These are phyloP conservation scores for Umimayanthus kanabou DNA, from an alignment of 92 coral and sea anemone species.

Conservation along the genomic window DNA sequence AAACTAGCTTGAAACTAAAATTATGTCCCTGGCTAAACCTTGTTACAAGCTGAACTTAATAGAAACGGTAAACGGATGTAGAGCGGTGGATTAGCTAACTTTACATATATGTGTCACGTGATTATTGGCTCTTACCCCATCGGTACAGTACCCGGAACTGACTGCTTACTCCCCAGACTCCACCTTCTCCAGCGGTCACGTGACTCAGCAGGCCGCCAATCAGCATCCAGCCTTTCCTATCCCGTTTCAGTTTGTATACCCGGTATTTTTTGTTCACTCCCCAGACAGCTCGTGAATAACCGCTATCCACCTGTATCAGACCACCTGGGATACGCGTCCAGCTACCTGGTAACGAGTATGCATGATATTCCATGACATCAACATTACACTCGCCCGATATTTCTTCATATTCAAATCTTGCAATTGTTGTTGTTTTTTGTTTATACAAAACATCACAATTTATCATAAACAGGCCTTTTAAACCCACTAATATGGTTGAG, in stretches of 20 bases:
- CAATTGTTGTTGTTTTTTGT: too few species aligned
- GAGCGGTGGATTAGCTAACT: not conserved
- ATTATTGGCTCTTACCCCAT: not conserved
- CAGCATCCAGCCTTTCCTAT: not conserved
- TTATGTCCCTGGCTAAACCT: too few species aligned
- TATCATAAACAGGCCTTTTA: too few species aligned
- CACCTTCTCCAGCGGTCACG: slow-evolving; percentile 29
- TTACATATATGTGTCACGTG: too few species aligned
- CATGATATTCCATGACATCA: not conserved
- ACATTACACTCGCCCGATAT: too few species aligned
- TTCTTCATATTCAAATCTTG: too few species aligned
- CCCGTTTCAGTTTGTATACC: slow-evolving; percentile 24
- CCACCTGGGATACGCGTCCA: not conserved
- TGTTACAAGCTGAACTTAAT: not conserved
- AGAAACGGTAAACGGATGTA: not conserved
- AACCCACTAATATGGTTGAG: too few species aligned
- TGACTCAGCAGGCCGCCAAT: not conserved
- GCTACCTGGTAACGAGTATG: not conserved
- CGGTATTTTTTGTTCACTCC: not conserved
- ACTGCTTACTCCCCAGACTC: slow-evolving; percentile 10
- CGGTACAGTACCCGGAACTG: not conserved
- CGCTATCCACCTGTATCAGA: not conserved
- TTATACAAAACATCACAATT: too few species aligned
- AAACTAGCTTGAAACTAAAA: too few species aligned
- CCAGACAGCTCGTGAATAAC: not conserved